Percentiles rank a stretch among this genome's conserved stretches.
These are phyloP conservation scores for Silurus meridionalis DNA, from an alignment of 2,113 vertebrate genomes.

Conservation along the genomic window DNA sequence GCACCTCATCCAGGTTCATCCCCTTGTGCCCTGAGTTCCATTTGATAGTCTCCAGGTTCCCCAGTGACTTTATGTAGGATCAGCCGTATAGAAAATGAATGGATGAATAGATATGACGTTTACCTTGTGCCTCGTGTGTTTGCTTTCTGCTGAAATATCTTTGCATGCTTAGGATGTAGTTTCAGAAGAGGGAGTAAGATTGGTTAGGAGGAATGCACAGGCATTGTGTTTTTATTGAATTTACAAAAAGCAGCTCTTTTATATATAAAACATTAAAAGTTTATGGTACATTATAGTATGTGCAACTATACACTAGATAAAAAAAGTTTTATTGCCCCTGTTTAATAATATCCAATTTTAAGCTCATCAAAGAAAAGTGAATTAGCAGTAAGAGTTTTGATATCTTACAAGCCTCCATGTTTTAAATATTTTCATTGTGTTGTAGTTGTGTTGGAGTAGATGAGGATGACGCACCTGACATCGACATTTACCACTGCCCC, in stretches of 20 bases:
- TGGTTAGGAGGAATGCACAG: neutral
- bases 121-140: neutral
- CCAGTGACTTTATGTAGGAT: no score
- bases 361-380: neutral
- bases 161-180: neutral
- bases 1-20: no score
- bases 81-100: no score
- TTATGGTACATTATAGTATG: neutral
- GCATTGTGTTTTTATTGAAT: neutral
- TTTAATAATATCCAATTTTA: neutral
- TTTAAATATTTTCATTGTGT: conserved; percentile 28
- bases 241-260: neutral
- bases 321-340: neutral
- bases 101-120: neutral
- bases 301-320: neutral
- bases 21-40: no score
- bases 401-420: neutral
- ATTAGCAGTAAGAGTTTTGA: neutral
- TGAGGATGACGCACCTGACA: conserved; percentile 95
- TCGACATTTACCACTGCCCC: conserved; percentile 97
- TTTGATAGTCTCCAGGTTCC: no score
- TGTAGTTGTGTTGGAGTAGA: conserved; percentile 94
- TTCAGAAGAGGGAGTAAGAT: neutral
- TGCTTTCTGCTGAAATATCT: neutral
- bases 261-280: neutral